Evolutionary conservation across 2,113 vertebrate genomes (phyloP), one percentile per base, ranked within the genome.

Genomic region (Chinchilla lanigera): DNA sequence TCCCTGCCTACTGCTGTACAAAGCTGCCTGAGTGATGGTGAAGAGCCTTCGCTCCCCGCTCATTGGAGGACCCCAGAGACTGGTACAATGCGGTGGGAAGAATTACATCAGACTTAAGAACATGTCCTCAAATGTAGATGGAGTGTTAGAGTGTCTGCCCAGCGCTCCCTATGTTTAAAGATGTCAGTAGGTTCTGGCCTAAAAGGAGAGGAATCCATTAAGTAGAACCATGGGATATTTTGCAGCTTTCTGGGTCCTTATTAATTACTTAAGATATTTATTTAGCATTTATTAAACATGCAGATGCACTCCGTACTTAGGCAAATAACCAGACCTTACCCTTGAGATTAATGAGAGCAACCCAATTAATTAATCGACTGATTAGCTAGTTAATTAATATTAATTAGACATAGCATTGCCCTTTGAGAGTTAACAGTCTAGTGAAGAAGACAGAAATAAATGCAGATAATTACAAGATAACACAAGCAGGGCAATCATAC

Each of bases 201-300:
- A 22, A 83, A 82, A 87, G 28, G 7, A 54, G 16, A 60, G n/a
- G 58, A 60, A 61, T 63, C 17, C n/a, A 56, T n/a, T 81, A 90
- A 77, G 50, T 47, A 67, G n/a, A 38, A 87, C 19, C 30, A 35
- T 26, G 58, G 65, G 41, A 54, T 78, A 54, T 50, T 77, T 86
- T 38, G 35, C n/a, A 95, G 33, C 28, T 47, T 87, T 86, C 86
- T 83, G n/a, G 71, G 58, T 90, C n/a, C 58, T 81, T 52, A 54
- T 61, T 85, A 63, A 73, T 80, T 94, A 65, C 5, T 56, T 61
- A 50, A 33, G 9, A 81, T 86, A 86, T 73, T 93, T 63, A 47
- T 84, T 89, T 87, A 85, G 19, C 24, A 71, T 80, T 95, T 89
- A 89, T 89, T 85, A 86, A 89, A 26, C 33, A 80, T 89, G 44